Conservation (phyloP, 2,797 vertebrate species). For the Denticeps clupeoides region DNA sequence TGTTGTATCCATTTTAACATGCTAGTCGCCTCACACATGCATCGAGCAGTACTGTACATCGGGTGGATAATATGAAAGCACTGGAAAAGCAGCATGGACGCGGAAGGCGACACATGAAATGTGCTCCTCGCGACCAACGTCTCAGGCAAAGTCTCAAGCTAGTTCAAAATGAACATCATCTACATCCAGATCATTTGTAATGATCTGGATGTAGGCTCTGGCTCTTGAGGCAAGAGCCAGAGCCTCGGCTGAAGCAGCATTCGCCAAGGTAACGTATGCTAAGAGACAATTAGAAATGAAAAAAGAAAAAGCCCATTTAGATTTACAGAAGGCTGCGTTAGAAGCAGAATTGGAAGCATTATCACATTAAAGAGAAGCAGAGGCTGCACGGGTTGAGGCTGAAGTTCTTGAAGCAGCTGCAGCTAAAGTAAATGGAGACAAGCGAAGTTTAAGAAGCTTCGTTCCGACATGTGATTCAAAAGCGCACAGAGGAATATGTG, state of each 20-base stretch:
- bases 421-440: conserved; percentile 1
- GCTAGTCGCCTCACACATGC: too few species aligned
- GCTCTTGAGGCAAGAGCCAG: conserved; percentile 1
- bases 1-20: too few species aligned
- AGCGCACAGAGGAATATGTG: background rate
- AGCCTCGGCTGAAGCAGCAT: conserved; percentile 10
- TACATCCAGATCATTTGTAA: background rate
- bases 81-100: too few species aligned
- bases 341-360: conserved; percentile 10
- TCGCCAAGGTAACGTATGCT: background rate
- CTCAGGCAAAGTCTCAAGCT: background rate
- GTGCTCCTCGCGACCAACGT: background rate
- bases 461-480: background rate
- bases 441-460: background rate
- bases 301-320: conserved; percentile 3
- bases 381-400: conserved; percentile 6
- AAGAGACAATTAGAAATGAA: conserved; percentile 6
- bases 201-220: conserved; percentile 1
- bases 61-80: too few species aligned
- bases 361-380: conserved; percentile 14
- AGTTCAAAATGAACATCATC: background rate
- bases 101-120: too few species aligned
- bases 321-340: background rate
- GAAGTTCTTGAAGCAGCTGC: conserved; percentile 15
- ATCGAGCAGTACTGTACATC: too few species aligned